phyloP scores from a whole-genome alignment of 2,888 invertebrate genomes.

The Phoronis australis region DNA sequence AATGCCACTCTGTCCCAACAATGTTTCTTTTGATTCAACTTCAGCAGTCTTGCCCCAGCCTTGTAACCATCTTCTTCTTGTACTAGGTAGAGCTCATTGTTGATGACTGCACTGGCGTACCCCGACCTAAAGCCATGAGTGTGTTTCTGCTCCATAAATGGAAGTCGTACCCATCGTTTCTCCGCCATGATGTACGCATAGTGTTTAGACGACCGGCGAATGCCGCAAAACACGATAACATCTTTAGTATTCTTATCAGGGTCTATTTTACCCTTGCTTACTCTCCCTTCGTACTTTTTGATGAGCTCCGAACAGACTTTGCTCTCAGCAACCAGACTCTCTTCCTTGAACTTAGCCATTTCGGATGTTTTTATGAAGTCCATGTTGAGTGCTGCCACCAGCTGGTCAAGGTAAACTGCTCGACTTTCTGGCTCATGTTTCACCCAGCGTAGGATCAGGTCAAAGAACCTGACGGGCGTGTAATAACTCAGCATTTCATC shows the following conservation, averaged over 20 bases:
- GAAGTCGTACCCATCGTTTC: neutral
- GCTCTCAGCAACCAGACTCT: neutral
- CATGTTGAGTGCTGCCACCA: neutral
- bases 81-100: too few species aligned
- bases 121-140: too few species aligned
- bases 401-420: neutral
- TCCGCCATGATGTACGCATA: neutral
- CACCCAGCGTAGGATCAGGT: neutral
- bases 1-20: too few species aligned
- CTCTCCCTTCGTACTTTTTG: neutral
- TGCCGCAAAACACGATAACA: neutral
- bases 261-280: neutral
- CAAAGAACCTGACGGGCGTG: neutral
- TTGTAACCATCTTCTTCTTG: too few species aligned
- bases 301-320: neutral
- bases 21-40: too few species aligned
- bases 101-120: too few species aligned
- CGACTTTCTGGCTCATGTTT: neutral
- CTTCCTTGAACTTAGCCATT: neutral
- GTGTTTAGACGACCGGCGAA: neutral
- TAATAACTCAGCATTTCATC: conserved; percentile 28
- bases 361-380: neutral
- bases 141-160: too few species aligned
- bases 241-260: neutral
- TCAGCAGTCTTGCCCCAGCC: too few species aligned